phyloP scores from a whole-genome alignment of 1,140 invertebrate species.

The Harlomillsia oculata region DNA sequence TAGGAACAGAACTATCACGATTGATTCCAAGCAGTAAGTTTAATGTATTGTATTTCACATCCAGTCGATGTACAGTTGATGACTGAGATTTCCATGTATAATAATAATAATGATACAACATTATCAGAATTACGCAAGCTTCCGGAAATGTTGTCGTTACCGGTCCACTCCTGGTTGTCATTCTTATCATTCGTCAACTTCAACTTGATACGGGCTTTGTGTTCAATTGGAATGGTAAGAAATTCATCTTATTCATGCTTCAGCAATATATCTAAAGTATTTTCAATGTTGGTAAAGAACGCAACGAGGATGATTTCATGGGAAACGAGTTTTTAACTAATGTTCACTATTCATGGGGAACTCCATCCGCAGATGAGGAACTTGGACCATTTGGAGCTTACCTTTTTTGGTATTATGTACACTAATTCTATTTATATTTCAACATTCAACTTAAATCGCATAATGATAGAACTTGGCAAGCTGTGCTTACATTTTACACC shows the following conservation, averaged over 20 bases:
- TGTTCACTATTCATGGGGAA: not conserved
- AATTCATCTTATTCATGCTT: not conserved
- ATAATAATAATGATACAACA: too few relatives aligned
- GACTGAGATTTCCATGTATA: not conserved
- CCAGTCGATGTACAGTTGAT: not conserved
- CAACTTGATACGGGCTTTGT: not conserved
- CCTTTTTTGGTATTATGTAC: slow-evolving; percentile 12
- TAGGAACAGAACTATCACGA: not conserved
- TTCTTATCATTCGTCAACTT: not conserved
- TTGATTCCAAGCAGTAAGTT: too few relatives aligned
- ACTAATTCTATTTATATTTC: too few relatives aligned
- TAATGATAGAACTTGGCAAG: too few relatives aligned
- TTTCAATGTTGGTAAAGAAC: not conserved
- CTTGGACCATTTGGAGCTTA: slow-evolving; percentile 7
- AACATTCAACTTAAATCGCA: too few relatives aligned
- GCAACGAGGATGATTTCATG: not conserved
- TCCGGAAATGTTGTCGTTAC: too few relatives aligned
- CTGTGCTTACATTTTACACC: too few relatives aligned
- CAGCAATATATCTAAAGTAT: not conserved
- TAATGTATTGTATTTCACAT: too few relatives aligned
- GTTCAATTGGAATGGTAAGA: not conserved
- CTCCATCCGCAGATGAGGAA: not conserved
- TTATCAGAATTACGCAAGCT: too few relatives aligned
- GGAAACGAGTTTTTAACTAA: not conserved
- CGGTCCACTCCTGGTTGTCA: too few relatives aligned